phyloP scores from a whole-genome alignment of 1,140 invertebrate species.

The Drosophila sp. region DNA sequence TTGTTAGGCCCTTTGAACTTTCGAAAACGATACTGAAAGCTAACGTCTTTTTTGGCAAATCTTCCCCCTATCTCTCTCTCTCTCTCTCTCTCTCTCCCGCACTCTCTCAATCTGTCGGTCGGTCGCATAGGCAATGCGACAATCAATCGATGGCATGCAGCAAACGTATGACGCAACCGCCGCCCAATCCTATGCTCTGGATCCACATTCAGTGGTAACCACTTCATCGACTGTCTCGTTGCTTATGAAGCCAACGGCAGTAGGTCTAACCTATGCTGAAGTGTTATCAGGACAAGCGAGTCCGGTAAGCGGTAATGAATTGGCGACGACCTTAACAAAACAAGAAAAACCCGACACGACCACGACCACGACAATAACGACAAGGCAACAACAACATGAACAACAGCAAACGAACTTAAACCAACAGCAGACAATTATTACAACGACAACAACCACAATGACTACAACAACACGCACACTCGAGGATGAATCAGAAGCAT shows the following conservation, averaged over 20 bases:
- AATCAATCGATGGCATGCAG: slow-evolving; percentile 87
- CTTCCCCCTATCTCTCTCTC: slow-evolving; percentile 77
- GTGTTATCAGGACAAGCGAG: slow-evolving; percentile 83
- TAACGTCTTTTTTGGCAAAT: slow-evolving; percentile 84
- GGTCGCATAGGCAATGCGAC: slow-evolving; percentile 88
- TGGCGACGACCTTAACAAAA: slow-evolving; percentile 48
- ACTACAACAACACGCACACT: slow-evolving; percentile 60
- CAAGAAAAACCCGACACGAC: slow-evolving; percentile 50
- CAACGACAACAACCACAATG: slow-evolving; percentile 49
- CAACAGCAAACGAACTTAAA: slow-evolving; percentile 21
- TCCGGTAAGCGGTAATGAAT: slow-evolving; percentile 82
- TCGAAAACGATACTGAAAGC: slow-evolving; percentile 70
- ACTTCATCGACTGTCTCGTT: slow-evolving; percentile 82
- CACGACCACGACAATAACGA: slow-evolving; percentile 32
- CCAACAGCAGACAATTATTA: slow-evolving; percentile 31
- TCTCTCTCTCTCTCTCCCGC: slow-evolving; percentile 70
- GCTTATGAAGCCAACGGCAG: slow-evolving; percentile 82
- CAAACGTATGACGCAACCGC: slow-evolving; percentile 89
- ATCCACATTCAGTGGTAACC: slow-evolving; percentile 88
- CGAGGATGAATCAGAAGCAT: slow-evolving; percentile 30
- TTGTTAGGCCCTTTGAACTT: slow-evolving; percentile 59
- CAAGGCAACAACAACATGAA: slow-evolving; percentile 24
- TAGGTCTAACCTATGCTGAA: slow-evolving; percentile 86
- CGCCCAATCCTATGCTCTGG: slow-evolving; percentile 89
- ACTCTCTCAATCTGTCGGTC: slow-evolving; percentile 49